Conservation (phyloP, 1,140 invertebrate genomes). For the Bathynomus jamesi region DNA sequence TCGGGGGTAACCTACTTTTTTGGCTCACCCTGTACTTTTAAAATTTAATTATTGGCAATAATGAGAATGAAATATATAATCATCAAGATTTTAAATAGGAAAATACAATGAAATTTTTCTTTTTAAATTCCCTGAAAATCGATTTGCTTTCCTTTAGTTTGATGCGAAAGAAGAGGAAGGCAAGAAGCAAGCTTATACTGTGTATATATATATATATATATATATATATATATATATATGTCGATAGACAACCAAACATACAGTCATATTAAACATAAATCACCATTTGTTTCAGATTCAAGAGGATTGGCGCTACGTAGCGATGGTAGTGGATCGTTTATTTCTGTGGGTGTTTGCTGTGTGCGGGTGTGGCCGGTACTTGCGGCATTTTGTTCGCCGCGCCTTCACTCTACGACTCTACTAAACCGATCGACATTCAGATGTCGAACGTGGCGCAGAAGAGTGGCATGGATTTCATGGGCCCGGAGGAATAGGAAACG, state of each 20-base stretch:
- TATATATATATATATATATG: neutral
- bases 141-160: too few species aligned
- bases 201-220: neutral
- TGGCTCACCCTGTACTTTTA: too few species aligned
- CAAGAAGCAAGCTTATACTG: too few species aligned
- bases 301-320: conserved; percentile 98
- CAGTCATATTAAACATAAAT: neutral
- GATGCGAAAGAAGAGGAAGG: too few species aligned
- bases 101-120: too few species aligned
- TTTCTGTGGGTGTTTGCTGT: conserved; percentile 95
- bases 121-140: too few species aligned
- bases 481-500: conserved; percentile 56
- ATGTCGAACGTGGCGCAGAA: conserved; percentile 80
- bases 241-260: neutral
- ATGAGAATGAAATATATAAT: too few species aligned
- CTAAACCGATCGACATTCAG: conserved; percentile 78
- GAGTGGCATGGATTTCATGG: conserved; percentile 65
- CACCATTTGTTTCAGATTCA: conserved; percentile 58
- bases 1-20: too few species aligned
- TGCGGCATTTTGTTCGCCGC: conserved; percentile 89
- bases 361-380: conserved; percentile 83
- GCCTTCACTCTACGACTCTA: conserved; percentile 88
- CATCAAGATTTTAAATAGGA: too few species aligned
- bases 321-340: conserved; percentile 83
- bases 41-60: too few species aligned